These are phyloP conservation scores for Entomobrya multifasciata DNA, from an alignment of 2,888 invertebrate species.

Conservation along the genomic window DNA sequence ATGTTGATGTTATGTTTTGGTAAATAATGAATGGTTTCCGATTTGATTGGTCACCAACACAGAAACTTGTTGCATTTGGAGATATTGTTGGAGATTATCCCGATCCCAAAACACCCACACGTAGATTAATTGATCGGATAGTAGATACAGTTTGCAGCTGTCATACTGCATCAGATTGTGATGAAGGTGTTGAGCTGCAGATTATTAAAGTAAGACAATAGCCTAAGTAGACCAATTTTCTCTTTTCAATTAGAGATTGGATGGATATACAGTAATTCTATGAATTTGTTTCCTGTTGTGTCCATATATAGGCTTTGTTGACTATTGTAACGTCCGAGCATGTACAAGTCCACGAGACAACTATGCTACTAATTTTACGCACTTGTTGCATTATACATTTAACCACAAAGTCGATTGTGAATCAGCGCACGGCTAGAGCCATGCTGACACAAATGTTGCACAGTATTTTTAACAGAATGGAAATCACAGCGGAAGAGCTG, in stretches of 20 bases:
- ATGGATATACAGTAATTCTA: too few species aligned
- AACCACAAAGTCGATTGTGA: slow-evolving; percentile 97
- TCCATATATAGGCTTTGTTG: slow-evolving; percentile 89
- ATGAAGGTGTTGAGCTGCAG: slow-evolving; percentile 98
- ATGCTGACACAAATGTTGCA: slow-evolving; percentile 99
- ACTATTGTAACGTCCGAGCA: slow-evolving; percentile 99
- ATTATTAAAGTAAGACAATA: slow-evolving; percentile 93
- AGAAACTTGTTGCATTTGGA: slow-evolving; percentile 99
- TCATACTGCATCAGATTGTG: slow-evolving; percentile 98
- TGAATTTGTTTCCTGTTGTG: too few species aligned
- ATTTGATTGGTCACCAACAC: slow-evolving; percentile 81
- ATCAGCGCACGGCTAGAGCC: slow-evolving; percentile 98
- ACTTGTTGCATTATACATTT: slow-evolving; percentile 99
- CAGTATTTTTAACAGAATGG: slow-evolving; percentile 99
- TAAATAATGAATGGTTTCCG: not conserved
- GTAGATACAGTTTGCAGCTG: slow-evolving; percentile 98
- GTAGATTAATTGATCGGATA: slow-evolving; percentile 96
- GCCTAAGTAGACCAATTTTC: not conserved
- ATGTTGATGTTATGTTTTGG: too few species aligned
- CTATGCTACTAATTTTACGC: slow-evolving; percentile 92
- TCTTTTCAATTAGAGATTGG: too few species aligned
- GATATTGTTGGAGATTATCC: slow-evolving; percentile 97
- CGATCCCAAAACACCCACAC: slow-evolving; percentile 95
- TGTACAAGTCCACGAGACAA: slow-evolving; percentile 99
- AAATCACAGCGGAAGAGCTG: slow-evolving; percentile 87